A percentile compares a stretch with the other conserved stretches of the same genome.
Evolutionary conservation across 2,888 invertebrate species (phyloP).

Genomic region (Leptopilina drosophilae): DNA sequence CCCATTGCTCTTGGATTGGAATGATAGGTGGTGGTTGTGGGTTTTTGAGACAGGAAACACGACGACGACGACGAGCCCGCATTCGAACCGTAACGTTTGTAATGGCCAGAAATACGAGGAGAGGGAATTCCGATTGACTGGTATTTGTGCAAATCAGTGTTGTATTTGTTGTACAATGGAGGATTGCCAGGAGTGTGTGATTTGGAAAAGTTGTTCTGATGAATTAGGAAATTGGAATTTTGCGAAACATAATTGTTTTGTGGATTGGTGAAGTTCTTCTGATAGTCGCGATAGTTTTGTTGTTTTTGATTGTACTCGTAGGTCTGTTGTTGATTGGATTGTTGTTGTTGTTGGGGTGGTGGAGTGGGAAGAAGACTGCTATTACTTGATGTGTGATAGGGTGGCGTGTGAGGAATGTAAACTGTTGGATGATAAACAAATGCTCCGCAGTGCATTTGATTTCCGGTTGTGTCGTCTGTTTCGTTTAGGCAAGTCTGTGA

Average conservation of each 20-base stretch:
- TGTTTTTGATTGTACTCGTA: slow-evolving; percentile 54
- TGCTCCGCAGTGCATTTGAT: slow-evolving; percentile 68
- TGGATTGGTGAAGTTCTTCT: slow-evolving; percentile 51
- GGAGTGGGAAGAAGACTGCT: slow-evolving; percentile 72
- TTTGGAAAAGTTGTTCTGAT: slow-evolving; percentile 53
- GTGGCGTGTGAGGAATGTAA: slow-evolving; percentile 66
- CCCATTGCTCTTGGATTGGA: slow-evolving; percentile 6
- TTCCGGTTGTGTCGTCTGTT: slow-evolving; percentile 63
- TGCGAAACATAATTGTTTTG: slow-evolving; percentile 52
- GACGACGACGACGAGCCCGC: slow-evolving; percentile 43
- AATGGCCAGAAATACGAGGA: slow-evolving; percentile 48
- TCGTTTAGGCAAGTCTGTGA: slow-evolving; percentile 65
- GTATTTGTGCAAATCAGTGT: slow-evolving; percentile 34
- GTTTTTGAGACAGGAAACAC: slow-evolving; percentile 50
- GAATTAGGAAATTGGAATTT: slow-evolving; percentile 53
- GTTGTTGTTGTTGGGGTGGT: slow-evolving; percentile 43
- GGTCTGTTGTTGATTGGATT: slow-evolving; percentile 54
- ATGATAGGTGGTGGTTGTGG: slow-evolving; percentile 13
- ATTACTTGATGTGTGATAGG: slow-evolving; percentile 58
- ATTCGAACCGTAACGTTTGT: slow-evolving; percentile 47
- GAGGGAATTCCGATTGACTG: slow-evolving; percentile 39
- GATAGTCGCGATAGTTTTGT: slow-evolving; percentile 61
- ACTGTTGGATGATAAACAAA: slow-evolving; percentile 69
- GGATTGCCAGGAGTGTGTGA: slow-evolving; percentile 47
- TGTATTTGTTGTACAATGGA: slow-evolving; percentile 50